A percentile compares a stretch with the other conserved stretches of the same genome.
Conservation (phyloP, 2,888 invertebrate species). For the Polyommatus iphigenia region DNA sequence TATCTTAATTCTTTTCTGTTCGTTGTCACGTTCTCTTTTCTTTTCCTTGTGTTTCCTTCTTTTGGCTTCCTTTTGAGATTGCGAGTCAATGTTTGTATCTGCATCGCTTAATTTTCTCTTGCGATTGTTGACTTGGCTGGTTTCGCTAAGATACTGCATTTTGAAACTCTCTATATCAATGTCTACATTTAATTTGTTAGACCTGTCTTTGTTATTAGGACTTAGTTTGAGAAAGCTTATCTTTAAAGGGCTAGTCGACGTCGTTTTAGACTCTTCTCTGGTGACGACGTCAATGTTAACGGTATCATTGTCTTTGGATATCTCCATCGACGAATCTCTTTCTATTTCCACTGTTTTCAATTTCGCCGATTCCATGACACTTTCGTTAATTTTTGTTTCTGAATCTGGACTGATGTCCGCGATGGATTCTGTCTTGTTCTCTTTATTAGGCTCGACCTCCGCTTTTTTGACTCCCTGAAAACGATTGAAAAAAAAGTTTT, state of each 20-base stretch:
- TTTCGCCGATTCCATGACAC: conserved; percentile 40
- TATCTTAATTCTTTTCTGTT: conserved; percentile 5
- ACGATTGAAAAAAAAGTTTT: no score
- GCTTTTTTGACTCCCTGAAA: not conserved
- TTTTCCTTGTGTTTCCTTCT: not conserved
- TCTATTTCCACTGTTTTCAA: conserved; percentile 53
- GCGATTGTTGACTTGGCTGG: not conserved
- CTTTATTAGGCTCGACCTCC: not conserved
- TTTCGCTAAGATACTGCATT: conserved; percentile 58
- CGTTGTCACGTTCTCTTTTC: not conserved
- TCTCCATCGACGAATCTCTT: conserved; percentile 59
- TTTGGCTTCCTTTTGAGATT: not conserved
- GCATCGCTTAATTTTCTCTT: not conserved
- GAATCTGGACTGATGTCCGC: conserved; percentile 26
- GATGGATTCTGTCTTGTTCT: not conserved
- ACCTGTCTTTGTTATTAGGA: conserved; percentile 44
- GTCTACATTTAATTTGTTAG: conserved; percentile 47
- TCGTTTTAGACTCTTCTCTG: conserved; percentile 36
- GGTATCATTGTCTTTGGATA: conserved; percentile 54
- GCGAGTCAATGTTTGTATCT: not conserved
- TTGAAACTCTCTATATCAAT: conserved; percentile 65
- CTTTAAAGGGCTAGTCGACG: conserved; percentile 42
- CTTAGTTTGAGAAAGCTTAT: conserved; percentile 39
- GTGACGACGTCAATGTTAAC: conserved; percentile 53
- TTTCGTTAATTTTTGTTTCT: conserved; percentile 19